Percentiles rank a stretch among this genome's conserved stretches.
Conservation (phyloP, 2,888 invertebrate genomes). For the Perithous albicinctus region DNA sequence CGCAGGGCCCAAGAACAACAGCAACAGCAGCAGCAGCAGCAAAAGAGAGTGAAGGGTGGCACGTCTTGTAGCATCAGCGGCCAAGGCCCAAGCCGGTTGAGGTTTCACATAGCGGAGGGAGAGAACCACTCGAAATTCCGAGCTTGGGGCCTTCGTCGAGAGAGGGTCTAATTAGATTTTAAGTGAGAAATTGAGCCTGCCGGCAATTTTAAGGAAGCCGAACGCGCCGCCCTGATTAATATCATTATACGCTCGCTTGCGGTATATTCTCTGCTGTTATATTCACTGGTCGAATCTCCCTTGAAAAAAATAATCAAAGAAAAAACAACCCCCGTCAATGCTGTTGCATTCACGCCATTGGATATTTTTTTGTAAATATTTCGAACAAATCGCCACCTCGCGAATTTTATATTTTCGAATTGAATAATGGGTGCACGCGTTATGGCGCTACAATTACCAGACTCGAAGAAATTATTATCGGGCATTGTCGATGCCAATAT, state of each 20-base stretch:
- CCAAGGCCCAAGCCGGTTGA: constrained; percentile 36
- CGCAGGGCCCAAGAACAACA: constrained; percentile 56
- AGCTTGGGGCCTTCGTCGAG: constrained; percentile 65
- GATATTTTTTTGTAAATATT: background rate
- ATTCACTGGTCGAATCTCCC: constrained; percentile 42
- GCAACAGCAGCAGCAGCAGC: constrained; percentile 56
- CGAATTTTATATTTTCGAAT: constrained; percentile 4
- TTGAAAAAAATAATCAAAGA: background rate
- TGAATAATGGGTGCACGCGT: background rate
- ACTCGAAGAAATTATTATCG: background rate
- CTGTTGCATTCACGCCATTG: background rate
- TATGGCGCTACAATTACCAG: background rate
- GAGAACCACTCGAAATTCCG: constrained; percentile 69
- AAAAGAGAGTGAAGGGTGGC: constrained; percentile 60
- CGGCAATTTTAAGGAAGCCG: constrained; percentile 85
- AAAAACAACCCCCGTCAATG: background rate
- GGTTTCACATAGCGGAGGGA: constrained; percentile 33
- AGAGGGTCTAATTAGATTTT: constrained; percentile 84
- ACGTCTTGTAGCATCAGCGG: constrained; percentile 43
- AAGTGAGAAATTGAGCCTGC: constrained; percentile 84
- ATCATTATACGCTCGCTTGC: constrained; percentile 80
- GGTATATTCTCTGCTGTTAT: constrained; percentile 57
- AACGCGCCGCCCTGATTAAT: constrained; percentile 84
- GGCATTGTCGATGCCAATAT: background rate
- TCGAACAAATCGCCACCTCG: background rate